phyloP scores from a whole-genome alignment of 2,888 invertebrate species.

The Brassicogethes aeneus region DNA sequence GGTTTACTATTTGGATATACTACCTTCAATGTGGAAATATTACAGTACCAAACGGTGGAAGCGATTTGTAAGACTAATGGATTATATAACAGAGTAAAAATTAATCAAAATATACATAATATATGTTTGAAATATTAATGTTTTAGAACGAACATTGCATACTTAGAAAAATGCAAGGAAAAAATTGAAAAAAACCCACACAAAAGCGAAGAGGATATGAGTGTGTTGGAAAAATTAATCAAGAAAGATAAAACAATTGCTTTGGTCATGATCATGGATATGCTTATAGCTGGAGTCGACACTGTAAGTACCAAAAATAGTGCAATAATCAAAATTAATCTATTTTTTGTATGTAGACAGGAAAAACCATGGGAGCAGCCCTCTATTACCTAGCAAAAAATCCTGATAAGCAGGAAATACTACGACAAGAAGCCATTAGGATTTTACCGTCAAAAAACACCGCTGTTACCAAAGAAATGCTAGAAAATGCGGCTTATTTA shows the following conservation, averaged over 20 bases:
- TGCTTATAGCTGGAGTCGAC: conserved; percentile 62
- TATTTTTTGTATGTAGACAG: conserved; percentile 33
- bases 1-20: conserved; percentile 31
- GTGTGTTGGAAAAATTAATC: conserved; percentile 57
- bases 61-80: conserved; percentile 33
- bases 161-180: conserved; percentile 20
- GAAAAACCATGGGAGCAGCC: conserved; percentile 36
- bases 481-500: conserved; percentile 42
- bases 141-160: conserved; percentile 27
- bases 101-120: neutral
- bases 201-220: conserved; percentile 41
- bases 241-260: conserved; percentile 53
- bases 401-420: conserved; percentile 35
- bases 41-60: conserved; percentile 31
- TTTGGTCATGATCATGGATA: conserved; percentile 57
- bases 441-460: conserved; percentile 23
- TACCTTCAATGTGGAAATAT: conserved; percentile 32
- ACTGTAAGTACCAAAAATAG: conserved; percentile 48
- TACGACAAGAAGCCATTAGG: conserved; percentile 34
- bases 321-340: too few relatives aligned
- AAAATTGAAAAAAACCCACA: neutral
- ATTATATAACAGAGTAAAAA: conserved; percentile 30
- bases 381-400: conserved; percentile 39
- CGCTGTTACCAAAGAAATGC: conserved; percentile 31
- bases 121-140: conserved; percentile 6